Evolutionary conservation across 2,797 vertebrate species (phyloP), one percentile per base, ranked within the genome.

Genomic region (Podarcis siculus): DNA sequence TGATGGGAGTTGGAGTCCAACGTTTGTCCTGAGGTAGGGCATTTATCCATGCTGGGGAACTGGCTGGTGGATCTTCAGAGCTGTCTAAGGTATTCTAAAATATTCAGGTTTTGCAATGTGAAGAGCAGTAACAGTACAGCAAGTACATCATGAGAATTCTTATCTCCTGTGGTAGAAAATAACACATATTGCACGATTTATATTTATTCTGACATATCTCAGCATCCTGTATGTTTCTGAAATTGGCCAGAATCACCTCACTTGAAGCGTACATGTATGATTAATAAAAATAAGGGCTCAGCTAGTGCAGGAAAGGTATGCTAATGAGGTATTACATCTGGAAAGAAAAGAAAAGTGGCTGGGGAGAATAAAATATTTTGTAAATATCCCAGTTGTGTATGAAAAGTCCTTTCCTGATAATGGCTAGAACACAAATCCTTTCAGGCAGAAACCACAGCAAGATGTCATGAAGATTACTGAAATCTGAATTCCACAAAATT

Each of bases 351-450:
- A 78, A 87, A 72, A 88, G 21, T 89, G 90, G 45, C 58, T 72
- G 45, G 81, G 75, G 83, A 91, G 92, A 94, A 79, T 89, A 90
- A 94, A 93, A 89, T 90, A 92, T 89, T 93, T 92, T 91, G n/a
- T 91, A 91, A 84, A 80, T 37, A 66, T 90, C 91, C 86, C 82
- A 92, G 5, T 69, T 89, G 84, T 19, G 81, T 90, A 80, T 91
- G 78, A 35, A 85, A 83, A 86, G 71, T 87, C 79, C 83, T 89
- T 82, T 80, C 49, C 55, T 78, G 86, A 72, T 35, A 94, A 39
- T 80, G 35, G 73, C 42, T 92, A 42, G 84, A 76, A 83, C 35
- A 91, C 71, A 85, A 90, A 87, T 78, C 45, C 73, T 87, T 90
- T 85, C 86, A 85, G 86, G 86, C 85, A 83, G 23, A 85, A 93